A percentile compares a stretch with the other conserved stretches of the same genome.
Conservation (phyloP, 2,888 invertebrate genomes). For the Helicoverpa assulta region DNA sequence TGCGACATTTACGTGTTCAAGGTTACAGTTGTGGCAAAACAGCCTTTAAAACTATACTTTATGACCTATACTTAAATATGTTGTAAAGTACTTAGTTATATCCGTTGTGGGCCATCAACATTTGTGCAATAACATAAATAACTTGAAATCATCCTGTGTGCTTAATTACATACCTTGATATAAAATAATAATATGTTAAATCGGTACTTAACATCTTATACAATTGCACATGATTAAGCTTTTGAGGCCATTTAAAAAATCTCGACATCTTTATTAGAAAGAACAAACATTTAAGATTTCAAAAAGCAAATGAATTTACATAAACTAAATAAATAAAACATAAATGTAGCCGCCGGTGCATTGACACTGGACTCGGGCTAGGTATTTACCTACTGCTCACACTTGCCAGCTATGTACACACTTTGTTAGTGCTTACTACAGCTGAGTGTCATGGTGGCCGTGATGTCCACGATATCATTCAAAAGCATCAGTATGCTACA, state of each 20-base stretch:
- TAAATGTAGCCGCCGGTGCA: slow-evolving; percentile 19
- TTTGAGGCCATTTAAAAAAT: background rate
- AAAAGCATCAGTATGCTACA: slow-evolving; percentile 13
- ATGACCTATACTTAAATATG: slow-evolving; percentile 51
- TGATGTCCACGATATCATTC: slow-evolving; percentile 17
- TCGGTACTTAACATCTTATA: slow-evolving; percentile 3
- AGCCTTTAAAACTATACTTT: slow-evolving; percentile 45
- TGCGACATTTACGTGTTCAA: slow-evolving; percentile 58
- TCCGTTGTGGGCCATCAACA: slow-evolving; percentile 53
- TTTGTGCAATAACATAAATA: slow-evolving; percentile 41
- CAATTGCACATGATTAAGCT: slow-evolving; percentile 13
- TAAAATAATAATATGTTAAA: background rate
- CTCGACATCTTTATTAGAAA: background rate
- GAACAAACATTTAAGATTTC: background rate
- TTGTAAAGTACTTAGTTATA: slow-evolving; percentile 53
- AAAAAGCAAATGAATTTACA: slow-evolving; percentile 4
- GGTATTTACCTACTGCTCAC: slow-evolving; percentile 30
- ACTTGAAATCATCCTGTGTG: slow-evolving; percentile 35
- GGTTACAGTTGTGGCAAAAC: slow-evolving; percentile 45
- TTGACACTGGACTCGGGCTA: slow-evolving; percentile 10
- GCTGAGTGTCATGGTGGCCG: slow-evolving; percentile 3
- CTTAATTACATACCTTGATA: slow-evolving; percentile 36
- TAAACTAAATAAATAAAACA: slow-evolving; percentile 12
- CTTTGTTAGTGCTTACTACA: slow-evolving; percentile 12
- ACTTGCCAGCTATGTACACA: slow-evolving; percentile 18